Percentiles rank a stretch among this genome's conserved stretches.
Evolutionary conservation across 2,113 vertebrate species (phyloP).

Genomic region (Myxocyprinus asiaticus): DNA sequence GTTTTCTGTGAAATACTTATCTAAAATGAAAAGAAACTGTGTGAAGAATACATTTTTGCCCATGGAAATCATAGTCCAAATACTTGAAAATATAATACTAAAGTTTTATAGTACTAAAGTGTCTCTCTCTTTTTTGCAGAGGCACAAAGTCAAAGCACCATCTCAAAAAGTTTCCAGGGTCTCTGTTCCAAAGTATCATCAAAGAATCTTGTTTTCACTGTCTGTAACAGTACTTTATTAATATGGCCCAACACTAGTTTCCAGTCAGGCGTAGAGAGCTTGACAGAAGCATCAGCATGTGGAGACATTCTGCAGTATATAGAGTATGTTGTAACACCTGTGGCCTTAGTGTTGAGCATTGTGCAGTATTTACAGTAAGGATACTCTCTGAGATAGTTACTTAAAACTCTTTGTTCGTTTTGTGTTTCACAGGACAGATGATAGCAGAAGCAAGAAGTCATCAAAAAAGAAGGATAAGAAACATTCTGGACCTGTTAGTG

Average conservation of each 20-base stretch:
- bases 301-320: conserved; percentile 78
- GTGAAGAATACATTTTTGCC: neutral
- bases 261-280: conserved; percentile 68
- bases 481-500: conserved; percentile 53
- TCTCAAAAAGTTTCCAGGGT: conserved; percentile 79
- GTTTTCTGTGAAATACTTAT: neutral
- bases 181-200: conserved; percentile 83
- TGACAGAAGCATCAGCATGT: conserved; percentile 76
- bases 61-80: neutral
- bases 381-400: neutral
- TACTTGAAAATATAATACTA: neutral
- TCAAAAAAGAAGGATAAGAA: conserved; percentile 73
- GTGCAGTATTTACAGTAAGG: no score
- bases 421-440: conserved; percentile 41
- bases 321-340: conserved; percentile 73
- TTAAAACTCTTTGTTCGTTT: neutral
- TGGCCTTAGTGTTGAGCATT: neutral
- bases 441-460: conserved; percentile 63
- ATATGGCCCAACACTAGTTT: conserved; percentile 85
- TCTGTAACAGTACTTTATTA: conserved; percentile 81
- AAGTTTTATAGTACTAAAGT: neutral
- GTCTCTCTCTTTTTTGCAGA: conserved; percentile 66
- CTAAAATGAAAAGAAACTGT: neutral
- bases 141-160: conserved; percentile 69
- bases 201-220: conserved; percentile 79